A percentile compares a stretch with the other conserved stretches of the same genome.
Evolutionary conservation across 2,888 invertebrate species (phyloP).

Genomic region (Diloba caeruleocephala): DNA sequence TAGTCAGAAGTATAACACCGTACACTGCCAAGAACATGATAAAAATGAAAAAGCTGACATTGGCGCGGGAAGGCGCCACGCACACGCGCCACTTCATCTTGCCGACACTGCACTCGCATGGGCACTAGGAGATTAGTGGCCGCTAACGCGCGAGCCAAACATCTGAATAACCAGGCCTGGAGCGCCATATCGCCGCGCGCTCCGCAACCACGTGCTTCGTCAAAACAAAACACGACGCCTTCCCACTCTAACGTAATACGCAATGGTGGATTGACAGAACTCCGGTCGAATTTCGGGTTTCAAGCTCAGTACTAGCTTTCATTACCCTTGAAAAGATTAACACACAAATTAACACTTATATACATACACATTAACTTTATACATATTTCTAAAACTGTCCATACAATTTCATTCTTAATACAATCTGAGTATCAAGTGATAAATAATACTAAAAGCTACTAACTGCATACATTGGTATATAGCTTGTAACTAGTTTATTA

Average conservation of each 20-base stretch:
- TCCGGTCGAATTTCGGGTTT: slow-evolving; percentile 60
- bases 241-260: slow-evolving; percentile 61
- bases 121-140: slow-evolving; percentile 63
- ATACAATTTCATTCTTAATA: no score
- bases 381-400: neutral
- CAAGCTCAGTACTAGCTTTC: slow-evolving; percentile 51
- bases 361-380: neutral
- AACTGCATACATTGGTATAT: neutral
- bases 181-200: slow-evolving; percentile 64
- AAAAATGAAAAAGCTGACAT: slow-evolving; percentile 96
- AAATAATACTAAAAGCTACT: no score
- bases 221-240: slow-evolving; percentile 68
- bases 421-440: neutral
- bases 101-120: slow-evolving; percentile 71
- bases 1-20: slow-evolving; percentile 95
- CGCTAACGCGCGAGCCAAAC: slow-evolving; percentile 67
- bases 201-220: slow-evolving; percentile 58
- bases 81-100: slow-evolving; percentile 85
- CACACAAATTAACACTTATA: neutral
- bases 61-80: slow-evolving; percentile 90
- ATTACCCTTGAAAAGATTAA: slow-evolving; percentile 27
- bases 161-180: slow-evolving; percentile 70
- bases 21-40: slow-evolving; percentile 97
- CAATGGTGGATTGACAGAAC: slow-evolving; percentile 61
- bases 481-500: neutral